Percentiles rank a stretch among this genome's conserved stretches.
These are phyloP conservation scores for Heteronetta atricapilla DNA, from an alignment of 2,113 vertebrate genomes.

Conservation along the genomic window DNA sequence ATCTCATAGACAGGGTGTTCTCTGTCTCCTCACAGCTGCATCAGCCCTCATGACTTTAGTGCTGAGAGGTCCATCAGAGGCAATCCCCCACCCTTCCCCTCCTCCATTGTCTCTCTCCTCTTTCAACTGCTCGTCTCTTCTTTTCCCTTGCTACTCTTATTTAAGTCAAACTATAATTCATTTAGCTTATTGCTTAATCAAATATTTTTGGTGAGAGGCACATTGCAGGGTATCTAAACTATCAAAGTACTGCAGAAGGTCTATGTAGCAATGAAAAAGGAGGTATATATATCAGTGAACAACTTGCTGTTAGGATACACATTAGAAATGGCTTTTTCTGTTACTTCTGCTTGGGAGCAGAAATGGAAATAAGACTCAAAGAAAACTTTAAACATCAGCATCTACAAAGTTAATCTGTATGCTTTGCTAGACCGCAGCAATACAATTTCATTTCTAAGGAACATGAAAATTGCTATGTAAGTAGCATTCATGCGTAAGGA, in stretches of 20 bases:
- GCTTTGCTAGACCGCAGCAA: not conserved
- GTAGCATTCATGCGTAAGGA: accelerated
- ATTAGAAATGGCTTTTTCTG: not conserved
- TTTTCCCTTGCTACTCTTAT: not conserved
- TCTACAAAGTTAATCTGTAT: not conserved
- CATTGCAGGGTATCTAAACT: not conserved
- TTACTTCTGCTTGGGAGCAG: not conserved
- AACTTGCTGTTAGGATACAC: not conserved
- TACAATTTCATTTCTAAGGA: not conserved
- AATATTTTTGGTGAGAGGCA: not conserved
- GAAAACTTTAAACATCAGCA: not conserved
- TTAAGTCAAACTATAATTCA: not conserved
- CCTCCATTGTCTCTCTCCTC: not conserved
- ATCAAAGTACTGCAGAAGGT: not conserved
- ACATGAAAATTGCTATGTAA: not conserved
- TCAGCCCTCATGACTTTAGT: not conserved
- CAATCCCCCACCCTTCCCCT: not conserved
- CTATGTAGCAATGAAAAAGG: not conserved
- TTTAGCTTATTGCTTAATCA: not conserved
- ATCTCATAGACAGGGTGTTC: not conserved
- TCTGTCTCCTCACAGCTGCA: not conserved
- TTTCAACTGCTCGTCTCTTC: not conserved
- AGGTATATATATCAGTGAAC: accelerated
- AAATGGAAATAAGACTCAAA: not conserved
- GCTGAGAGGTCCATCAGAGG: not conserved